These are phyloP conservation scores for Chloroceryle aenea DNA, from an alignment of 2,113 vertebrate genomes.

Conservation along the genomic window DNA sequence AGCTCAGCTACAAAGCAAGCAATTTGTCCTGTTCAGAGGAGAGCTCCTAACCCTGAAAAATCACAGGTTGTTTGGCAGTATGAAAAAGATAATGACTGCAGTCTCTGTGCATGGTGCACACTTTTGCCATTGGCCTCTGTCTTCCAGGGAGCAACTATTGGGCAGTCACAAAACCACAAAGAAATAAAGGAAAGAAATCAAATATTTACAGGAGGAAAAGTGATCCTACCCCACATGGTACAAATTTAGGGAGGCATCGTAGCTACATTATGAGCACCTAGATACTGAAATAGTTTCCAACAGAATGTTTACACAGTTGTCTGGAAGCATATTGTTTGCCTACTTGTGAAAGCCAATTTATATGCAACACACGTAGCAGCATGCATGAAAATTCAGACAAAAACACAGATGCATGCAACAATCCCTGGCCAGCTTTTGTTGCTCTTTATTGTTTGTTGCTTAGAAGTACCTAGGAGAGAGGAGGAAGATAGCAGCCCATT, in stretches of 20 bases:
- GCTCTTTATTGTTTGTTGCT: neutral
- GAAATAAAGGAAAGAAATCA: slow-evolving; percentile 16
- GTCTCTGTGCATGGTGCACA: neutral
- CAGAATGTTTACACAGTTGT: slow-evolving; percentile 50
- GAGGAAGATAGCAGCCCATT: neutral
- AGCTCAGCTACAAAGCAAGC: neutral
- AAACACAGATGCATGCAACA: slow-evolving; percentile 61
- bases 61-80: neutral
- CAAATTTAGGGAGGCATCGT: slow-evolving; percentile 59
- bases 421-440: neutral
- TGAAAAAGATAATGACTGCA: neutral
- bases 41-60: neutral
- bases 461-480: neutral
- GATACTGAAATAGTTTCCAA: slow-evolving; percentile 55
- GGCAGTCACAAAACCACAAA: neutral
- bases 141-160: slow-evolving; percentile 17
- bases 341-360: slow-evolving; percentile 55
- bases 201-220: slow-evolving; percentile 51
- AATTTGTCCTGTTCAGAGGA: neutral
- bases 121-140: neutral
- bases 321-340: slow-evolving; percentile 60
- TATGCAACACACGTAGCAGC: slow-evolving; percentile 68
- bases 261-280: slow-evolving; percentile 30
- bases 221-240: neutral
- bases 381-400: slow-evolving; percentile 70